Percentiles rank a stretch among this genome's conserved stretches.
phyloP scores from a whole-genome alignment of 2,797 vertebrate genomes.

The Coreius guichenoti region DNA sequence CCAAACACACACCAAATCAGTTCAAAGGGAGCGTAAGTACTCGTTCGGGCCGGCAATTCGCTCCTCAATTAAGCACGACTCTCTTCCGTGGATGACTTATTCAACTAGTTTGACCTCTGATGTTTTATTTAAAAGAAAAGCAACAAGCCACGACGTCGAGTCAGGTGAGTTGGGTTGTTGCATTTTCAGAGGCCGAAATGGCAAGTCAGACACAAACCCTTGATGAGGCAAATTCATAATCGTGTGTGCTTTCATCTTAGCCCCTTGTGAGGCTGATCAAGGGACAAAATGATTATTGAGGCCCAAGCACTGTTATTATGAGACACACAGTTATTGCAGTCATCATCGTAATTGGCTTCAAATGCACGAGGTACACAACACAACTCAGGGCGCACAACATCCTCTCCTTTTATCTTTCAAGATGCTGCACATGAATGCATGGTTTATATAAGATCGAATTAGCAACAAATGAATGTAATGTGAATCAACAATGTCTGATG shows the following conservation, averaged over 20 bases:
- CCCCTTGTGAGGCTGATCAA: constrained; percentile 75
- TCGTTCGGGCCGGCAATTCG: background rate
- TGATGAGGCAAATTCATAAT: constrained; percentile 64
- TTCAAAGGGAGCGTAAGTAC: constrained; percentile 22
- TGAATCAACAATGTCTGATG: constrained; percentile 43
- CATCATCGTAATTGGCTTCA: constrained; percentile 70
- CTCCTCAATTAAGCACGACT: background rate
- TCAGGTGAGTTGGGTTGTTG: constrained; percentile 65
- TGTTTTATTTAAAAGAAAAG: constrained; percentile 61
- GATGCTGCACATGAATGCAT: constrained; percentile 56
- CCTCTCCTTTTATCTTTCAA: constrained; percentile 64
- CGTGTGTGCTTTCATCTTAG: constrained; percentile 76
- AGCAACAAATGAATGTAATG: constrained; percentile 54
- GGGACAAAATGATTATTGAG: constrained; percentile 75
- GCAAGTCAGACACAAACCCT: constrained; percentile 63
- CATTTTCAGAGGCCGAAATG: constrained; percentile 76
- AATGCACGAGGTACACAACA: constrained; percentile 53
- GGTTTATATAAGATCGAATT: constrained; percentile 60
- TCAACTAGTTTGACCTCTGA: constrained; percentile 29
- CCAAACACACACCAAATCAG: constrained; percentile 70
- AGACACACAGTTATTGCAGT: constrained; percentile 72
- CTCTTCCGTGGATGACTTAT: constrained; percentile 62
- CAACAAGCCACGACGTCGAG: constrained; percentile 63
- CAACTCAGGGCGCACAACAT: constrained; percentile 54
- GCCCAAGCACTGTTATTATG: constrained; percentile 72